Evolutionary conservation across 1,140 invertebrate genomes (phyloP), one percentile per base, ranked within the genome.

Genomic region (Galleria mellonella): DNA sequence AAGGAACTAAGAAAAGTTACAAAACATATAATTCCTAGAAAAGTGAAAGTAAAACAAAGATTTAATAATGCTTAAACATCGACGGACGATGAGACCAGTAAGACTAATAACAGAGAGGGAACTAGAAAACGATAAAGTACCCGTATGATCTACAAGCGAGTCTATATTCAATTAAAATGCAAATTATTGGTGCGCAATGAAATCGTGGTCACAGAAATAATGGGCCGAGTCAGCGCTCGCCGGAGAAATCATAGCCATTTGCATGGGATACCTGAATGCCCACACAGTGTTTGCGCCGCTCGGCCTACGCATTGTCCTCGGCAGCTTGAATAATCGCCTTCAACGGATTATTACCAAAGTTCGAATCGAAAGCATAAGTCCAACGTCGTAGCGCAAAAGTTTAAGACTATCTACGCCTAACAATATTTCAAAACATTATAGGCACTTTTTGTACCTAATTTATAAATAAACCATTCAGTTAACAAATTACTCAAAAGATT

Each of bases 91-190:
- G 6, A 2, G 17, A 23, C 2, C 17, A 23, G 17, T 23, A 23
- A 23, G 2, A 23, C 6, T 2, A 3, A 23, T 23, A 23, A 23
- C 2, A 6, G 17, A 23, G 17, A 12, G 32, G 32, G 11, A n/a
- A 29, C 17, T 31, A 4, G 28, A 9, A 31, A 14, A 38, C 8
- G 23, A 48, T 39, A 47, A 40, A 41, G 12, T 36, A 36, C 51
- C 47, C 55, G 29, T 47, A 57, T 57, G 47, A 68, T 63, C 53
- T 62, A 55, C 68, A 59, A 63, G 57, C 54, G 62, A 62, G 55
- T 64, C 52, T 56, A 60, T 58, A 60, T 67, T 55, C 60, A 72
- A 68, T 73, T 72, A 78, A 78, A 70, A 70, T 73, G 64, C 56
- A 66, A 75, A 73, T 72, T 51, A 56, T 51, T 54, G 59, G 61